Evolutionary conservation across 2,888 invertebrate genomes (phyloP).

Genomic region (Nezara viridula): DNA sequence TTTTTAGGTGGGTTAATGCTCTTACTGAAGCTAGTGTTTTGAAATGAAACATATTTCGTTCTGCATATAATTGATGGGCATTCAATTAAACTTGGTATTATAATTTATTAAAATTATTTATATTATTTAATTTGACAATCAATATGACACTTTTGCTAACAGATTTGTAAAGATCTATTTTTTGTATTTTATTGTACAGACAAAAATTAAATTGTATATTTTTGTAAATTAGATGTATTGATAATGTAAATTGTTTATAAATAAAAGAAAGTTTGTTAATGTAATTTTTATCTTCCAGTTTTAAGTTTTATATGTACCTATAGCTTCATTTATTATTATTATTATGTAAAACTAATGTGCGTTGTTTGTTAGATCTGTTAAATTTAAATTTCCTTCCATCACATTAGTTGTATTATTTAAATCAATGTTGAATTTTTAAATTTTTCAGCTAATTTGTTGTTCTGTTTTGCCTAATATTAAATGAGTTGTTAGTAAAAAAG

Average conservation of each 20-base stretch:
- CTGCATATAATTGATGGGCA: neutral
- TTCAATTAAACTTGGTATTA: neutral
- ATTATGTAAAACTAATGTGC: neutral
- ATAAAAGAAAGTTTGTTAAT: constrained; percentile 19
- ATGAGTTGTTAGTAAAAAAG: neutral
- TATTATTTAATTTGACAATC: neutral
- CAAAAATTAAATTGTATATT: neutral
- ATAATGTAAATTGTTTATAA: constrained; percentile 27
- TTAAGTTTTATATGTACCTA: neutral
- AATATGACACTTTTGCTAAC: neutral
- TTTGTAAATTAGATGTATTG: constrained; percentile 24
- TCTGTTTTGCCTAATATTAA: neutral
- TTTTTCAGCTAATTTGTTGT: constrained; percentile 21
- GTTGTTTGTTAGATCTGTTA: neutral
- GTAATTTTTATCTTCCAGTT: neutral
- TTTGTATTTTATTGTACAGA: constrained; percentile 53
- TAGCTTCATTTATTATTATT: neutral
- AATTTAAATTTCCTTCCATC: neutral
- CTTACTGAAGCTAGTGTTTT: constrained; percentile 67
- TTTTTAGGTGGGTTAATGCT: constrained; percentile 67
- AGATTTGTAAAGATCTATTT: neutral
- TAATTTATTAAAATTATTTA: neutral
- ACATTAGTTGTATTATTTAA: neutral
- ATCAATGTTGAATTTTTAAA: constrained; percentile 18
- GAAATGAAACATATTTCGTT: constrained; percentile 64